Conservation (phyloP, 2,113 vertebrate genomes). For the Channa maculata region DNA sequence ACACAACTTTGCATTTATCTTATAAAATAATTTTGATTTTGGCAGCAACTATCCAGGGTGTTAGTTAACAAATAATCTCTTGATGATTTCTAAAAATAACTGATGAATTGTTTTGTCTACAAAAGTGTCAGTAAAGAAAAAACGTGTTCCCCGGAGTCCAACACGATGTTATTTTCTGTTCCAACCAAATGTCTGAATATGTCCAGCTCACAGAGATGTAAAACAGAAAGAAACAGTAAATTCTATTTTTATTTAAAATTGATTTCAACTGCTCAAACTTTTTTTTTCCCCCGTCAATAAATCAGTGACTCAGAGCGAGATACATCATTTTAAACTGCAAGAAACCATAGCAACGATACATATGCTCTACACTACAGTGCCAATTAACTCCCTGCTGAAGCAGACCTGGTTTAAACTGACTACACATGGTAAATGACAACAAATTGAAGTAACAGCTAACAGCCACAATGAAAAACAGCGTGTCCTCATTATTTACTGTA, state of each 20-base stretch:
- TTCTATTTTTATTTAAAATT: too few species aligned
- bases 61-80: neutral
- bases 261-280: too few species aligned
- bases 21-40: neutral
- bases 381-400: neutral
- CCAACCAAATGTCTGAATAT: too few species aligned
- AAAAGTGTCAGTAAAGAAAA: too few species aligned
- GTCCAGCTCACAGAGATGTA: too few species aligned
- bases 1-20: too few species aligned
- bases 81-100: neutral
- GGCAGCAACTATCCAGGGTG: neutral
- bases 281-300: neutral
- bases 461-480: neutral
- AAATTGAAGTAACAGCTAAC: neutral
- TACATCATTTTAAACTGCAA: neutral
- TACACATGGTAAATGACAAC: neutral
- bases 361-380: neutral
- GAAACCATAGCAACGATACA: slow-evolving; percentile 8
- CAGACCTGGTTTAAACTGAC: neutral
- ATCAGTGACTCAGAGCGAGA: neutral
- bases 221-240: too few species aligned
- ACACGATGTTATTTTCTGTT: too few species aligned
- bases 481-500: neutral
- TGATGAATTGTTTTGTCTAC: too few species aligned
- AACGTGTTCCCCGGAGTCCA: too few species aligned